phyloP scores from a whole-genome alignment of 2,113 vertebrate species.

The Stegostoma tigrinum region DNA sequence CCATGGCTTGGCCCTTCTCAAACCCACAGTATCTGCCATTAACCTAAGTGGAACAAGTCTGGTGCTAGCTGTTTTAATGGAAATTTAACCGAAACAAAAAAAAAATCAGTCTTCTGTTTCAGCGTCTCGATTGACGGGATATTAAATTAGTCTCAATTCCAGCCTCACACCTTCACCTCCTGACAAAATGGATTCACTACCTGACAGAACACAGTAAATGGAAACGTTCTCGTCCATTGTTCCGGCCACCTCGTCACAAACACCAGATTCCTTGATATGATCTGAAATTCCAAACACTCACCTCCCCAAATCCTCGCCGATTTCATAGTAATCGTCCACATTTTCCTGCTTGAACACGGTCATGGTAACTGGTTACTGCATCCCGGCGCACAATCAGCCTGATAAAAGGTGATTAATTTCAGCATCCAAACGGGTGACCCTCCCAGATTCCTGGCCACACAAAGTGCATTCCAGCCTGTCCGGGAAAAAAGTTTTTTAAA shows the following conservation, averaged over 20 bases:
- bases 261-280: background rate
- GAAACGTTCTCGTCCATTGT: background rate
- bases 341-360: constrained; percentile 31
- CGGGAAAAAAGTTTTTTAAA: background rate
- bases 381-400: background rate
- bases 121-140: background rate
- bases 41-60: background rate
- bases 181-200: background rate
- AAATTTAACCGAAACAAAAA: background rate
- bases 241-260: background rate
- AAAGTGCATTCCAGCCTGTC: constrained; percentile 10
- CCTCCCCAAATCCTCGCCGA: constrained; percentile 27
- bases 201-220: background rate
- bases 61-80: background rate
- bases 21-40: background rate
- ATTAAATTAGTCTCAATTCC: background rate
- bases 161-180: background rate
- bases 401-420: background rate
- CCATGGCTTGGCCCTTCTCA: background rate
- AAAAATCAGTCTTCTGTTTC: background rate
- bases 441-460: background rate
- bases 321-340: constrained; percentile 18
- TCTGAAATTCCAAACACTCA: background rate
- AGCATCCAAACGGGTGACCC: constrained; percentile 1
- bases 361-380: constrained; percentile 24